Percentiles rank a stretch among this genome's conserved stretches.
These are phyloP conservation scores for Caerostris darwini DNA, from an alignment of 1,140 invertebrate genomes.

Conservation along the genomic window DNA sequence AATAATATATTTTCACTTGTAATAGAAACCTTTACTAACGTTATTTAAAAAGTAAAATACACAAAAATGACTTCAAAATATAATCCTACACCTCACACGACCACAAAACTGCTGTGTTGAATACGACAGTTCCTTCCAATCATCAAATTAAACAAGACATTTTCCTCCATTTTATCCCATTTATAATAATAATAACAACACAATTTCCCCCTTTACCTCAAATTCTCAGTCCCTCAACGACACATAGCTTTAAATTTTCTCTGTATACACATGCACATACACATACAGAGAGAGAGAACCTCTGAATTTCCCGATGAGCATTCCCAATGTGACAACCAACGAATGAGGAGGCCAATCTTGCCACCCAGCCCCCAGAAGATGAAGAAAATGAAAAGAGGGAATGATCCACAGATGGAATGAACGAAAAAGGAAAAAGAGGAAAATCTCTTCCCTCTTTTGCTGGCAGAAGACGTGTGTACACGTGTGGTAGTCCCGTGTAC, in stretches of 20 bases:
- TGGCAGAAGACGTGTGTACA: constrained; percentile 69
- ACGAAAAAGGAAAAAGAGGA: constrained; percentile 31
- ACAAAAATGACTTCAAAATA: no score
- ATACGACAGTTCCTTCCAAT: not conserved
- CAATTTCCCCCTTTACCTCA: not conserved
- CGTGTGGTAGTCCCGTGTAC: constrained; percentile 69
- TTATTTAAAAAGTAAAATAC: no score
- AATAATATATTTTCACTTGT: no score
- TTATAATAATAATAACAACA: not conserved
- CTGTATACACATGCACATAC: not conserved
- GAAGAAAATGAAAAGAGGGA: constrained; percentile 33
- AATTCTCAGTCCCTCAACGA: no score
- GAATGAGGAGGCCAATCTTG: constrained; percentile 45
- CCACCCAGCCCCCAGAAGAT: not conserved
- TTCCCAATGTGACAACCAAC: constrained; percentile 60
- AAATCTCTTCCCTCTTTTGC: constrained; percentile 44
- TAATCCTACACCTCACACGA: not conserved
- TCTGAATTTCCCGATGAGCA: not conserved
- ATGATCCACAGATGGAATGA: constrained; percentile 63
- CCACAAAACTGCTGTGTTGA: not conserved
- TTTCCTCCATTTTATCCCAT: not conserved
- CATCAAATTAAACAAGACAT: not conserved
- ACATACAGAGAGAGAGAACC: not conserved
- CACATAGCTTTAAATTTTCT: no score
- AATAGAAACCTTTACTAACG: no score